A percentile compares a stretch with the other conserved stretches of the same genome.
phyloP scores from a whole-genome alignment of 2,113 vertebrate genomes.

The Sinocyclocheilus maitianheensis region DNA sequence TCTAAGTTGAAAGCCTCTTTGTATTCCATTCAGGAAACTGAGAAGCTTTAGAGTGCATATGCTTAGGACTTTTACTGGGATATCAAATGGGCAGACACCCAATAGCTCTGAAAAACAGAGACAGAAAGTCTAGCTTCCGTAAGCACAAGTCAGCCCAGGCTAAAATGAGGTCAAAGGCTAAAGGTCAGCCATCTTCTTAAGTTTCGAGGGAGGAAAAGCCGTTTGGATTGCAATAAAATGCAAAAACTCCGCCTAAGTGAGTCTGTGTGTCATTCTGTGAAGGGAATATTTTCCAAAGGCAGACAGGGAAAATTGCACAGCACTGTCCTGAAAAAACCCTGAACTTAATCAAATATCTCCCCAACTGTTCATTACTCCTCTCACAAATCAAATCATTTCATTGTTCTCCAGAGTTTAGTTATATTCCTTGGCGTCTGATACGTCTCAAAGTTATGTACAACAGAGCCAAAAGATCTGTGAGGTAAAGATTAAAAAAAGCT shows the following conservation, averaged over 20 bases:
- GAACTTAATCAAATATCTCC: too few species aligned
- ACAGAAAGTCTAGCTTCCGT: slow-evolving; percentile 72
- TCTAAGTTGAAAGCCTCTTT: slow-evolving; percentile 29
- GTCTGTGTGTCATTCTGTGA: slow-evolving; percentile 2
- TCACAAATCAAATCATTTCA: slow-evolving; percentile 66
- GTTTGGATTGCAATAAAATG: slow-evolving; percentile 62
- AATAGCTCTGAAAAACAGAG: slow-evolving; percentile 62
- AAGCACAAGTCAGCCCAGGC: slow-evolving; percentile 62
- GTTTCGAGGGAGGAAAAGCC: slow-evolving; percentile 71
- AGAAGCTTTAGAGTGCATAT: slow-evolving; percentile 19
- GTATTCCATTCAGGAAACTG: slow-evolving; percentile 22
- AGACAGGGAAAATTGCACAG: too few species aligned
- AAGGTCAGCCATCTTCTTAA: slow-evolving; percentile 65
- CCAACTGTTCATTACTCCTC: slow-evolving; percentile 70
- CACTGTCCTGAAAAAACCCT: too few species aligned
- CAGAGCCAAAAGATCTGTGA: slow-evolving; percentile 42
- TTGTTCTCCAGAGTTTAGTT: slow-evolving; percentile 67
- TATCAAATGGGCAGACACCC: slow-evolving; percentile 47
- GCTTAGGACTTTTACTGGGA: slow-evolving; percentile 36
- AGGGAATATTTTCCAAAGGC: too few species aligned
- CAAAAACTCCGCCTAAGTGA: slow-evolving; percentile 39
- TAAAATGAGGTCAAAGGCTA: slow-evolving; percentile 70
- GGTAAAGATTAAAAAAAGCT: slow-evolving; percentile 26
- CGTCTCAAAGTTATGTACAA: slow-evolving; percentile 51
- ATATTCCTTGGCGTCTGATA: slow-evolving; percentile 55